These are phyloP conservation scores for Acheta domesticus DNA, from an alignment of 2,888 invertebrate genomes.

Conservation along the genomic window DNA sequence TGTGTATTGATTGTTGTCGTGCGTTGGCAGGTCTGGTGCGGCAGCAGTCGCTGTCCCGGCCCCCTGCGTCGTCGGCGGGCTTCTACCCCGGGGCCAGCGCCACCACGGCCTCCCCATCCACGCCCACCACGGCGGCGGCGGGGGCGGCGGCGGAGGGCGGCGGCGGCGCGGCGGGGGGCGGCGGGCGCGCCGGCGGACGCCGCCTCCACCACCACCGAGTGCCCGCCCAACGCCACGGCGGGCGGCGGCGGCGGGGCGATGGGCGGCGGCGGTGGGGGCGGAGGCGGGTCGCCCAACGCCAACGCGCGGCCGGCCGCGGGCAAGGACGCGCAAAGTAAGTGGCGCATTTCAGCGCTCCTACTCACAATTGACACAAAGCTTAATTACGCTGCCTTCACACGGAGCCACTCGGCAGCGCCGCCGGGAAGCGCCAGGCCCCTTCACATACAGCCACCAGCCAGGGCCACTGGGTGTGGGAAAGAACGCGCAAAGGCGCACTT, in stretches of 20 bases:
- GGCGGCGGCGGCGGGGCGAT: constrained; percentile 36
- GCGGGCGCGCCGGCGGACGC: constrained; percentile 40
- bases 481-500: constrained; percentile 42
- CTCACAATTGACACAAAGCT: no score
- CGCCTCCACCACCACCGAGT: constrained; percentile 60
- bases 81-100: constrained; percentile 46
- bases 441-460: no score
- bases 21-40: constrained; percentile 64
- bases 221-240: constrained; percentile 62
- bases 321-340: constrained; percentile 46
- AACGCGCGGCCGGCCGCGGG: constrained; percentile 43
- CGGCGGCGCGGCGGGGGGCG: constrained; percentile 44
- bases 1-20: background rate
- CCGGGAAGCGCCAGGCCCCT: no score
- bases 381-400: no score
- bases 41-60: constrained; percentile 67
- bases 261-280: background rate
- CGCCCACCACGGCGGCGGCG: constrained; percentile 43
- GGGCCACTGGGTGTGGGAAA: no score
- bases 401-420: no score
- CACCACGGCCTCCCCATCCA: constrained; percentile 49
- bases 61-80: constrained; percentile 54
- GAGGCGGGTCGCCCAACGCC: background rate
- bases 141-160: constrained; percentile 45
- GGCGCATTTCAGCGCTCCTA: background rate